Evolutionary conservation across 2,888 invertebrate species (phyloP).

Genomic region (Clostera curtula): DNA sequence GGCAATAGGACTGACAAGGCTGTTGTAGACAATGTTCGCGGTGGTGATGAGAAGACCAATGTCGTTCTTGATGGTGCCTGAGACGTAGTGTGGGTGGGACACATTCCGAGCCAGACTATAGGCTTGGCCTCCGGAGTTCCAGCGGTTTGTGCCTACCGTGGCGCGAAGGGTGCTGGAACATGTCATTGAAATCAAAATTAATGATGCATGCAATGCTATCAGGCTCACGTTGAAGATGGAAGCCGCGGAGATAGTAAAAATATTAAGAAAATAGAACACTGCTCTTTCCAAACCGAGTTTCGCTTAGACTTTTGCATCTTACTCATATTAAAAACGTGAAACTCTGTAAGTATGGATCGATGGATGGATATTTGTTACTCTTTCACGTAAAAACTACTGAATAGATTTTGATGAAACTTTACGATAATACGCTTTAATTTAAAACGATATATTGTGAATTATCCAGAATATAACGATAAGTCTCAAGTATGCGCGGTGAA

Average conservation of each 20-base stretch:
- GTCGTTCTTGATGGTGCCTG: slow-evolving; percentile 43
- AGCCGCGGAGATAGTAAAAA: too few species aligned
- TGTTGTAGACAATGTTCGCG: slow-evolving; percentile 12
- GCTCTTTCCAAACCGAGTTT: not conserved
- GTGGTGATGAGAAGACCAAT: slow-evolving; percentile 38
- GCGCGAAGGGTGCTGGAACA: slow-evolving; percentile 33
- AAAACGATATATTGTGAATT: too few species aligned
- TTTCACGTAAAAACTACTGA: too few species aligned
- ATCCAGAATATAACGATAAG: too few species aligned
- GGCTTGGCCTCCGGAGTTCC: slow-evolving; percentile 37
- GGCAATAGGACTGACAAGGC: slow-evolving; percentile 19
- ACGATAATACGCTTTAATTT: too few species aligned
- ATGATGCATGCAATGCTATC: not conserved
- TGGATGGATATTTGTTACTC: too few species aligned
- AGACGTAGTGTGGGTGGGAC: slow-evolving; percentile 42
- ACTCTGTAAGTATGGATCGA: too few species aligned
- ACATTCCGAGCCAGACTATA: slow-evolving; percentile 37
- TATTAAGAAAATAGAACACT: not conserved
- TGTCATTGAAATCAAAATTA: not conserved
- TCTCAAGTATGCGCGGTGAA: too few species aligned
- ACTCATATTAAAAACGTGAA: too few species aligned
- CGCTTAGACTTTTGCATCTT: too few species aligned
- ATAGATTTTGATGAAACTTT: too few species aligned
- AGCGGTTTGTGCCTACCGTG: slow-evolving; percentile 44
- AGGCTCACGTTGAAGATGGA: too few species aligned